Conservation (phyloP, 23 tunicate species). For the Styela plicata region DNA sequence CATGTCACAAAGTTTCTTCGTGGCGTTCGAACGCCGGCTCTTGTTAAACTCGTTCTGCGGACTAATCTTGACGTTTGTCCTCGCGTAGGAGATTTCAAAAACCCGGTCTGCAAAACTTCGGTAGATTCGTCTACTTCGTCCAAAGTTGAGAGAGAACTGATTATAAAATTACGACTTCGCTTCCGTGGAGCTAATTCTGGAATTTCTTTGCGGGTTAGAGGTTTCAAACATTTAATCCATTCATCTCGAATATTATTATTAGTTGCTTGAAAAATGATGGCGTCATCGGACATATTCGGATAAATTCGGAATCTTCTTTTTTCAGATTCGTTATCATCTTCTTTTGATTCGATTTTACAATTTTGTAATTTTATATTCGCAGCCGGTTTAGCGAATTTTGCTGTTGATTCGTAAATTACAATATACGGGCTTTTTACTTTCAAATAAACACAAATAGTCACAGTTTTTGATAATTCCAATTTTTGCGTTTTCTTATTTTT, state of each 20-base stretch:
- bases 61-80: conserved; percentile 40
- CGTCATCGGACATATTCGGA: conserved; percentile 52
- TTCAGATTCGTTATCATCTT: conserved; percentile 1
- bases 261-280: conserved; percentile 35
- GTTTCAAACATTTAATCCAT: conserved; percentile 44
- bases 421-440: conserved; percentile 67
- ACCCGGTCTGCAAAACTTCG: conserved; percentile 20
- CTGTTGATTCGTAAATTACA: conserved; percentile 69
- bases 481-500: background rate
- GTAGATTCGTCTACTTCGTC: conserved; percentile 23
- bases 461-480: conserved; percentile 29
- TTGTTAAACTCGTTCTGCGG: conserved; percentile 35
- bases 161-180: background rate
- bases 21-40: conserved; percentile 31
- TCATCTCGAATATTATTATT: conserved; percentile 41
- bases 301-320: conserved; percentile 33
- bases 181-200: background rate
- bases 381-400: conserved; percentile 64
- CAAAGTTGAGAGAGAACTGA: background rate
- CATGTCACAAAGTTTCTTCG: too few species aligned
- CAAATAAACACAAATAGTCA: conserved; percentile 60
- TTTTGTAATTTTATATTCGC: conserved; percentile 42
- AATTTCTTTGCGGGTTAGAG: background rate
- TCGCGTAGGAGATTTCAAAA: conserved; percentile 42
- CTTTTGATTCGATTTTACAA: background rate